A percentile compares a stretch with the other conserved stretches of the same genome.
Conservation (phyloP, 53 echinoderm and acorn worm genomes). For the Apostichopus leukothele region DNA sequence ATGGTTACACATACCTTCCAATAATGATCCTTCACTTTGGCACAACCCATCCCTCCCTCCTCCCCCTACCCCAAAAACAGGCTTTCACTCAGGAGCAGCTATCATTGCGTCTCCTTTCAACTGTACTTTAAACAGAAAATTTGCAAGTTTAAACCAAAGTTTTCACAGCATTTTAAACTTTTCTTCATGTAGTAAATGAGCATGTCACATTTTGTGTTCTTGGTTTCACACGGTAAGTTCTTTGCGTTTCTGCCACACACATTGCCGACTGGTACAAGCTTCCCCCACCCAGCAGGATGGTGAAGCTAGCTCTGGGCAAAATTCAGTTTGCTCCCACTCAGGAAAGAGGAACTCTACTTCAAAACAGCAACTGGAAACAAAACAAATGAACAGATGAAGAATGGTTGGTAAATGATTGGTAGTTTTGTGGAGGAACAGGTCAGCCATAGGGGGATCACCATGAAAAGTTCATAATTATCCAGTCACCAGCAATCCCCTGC, state of each 20-base stretch:
- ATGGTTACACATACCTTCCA: background rate
- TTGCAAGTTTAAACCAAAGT: conserved; percentile 7
- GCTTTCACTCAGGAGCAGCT: background rate
- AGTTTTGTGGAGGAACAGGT: too few relatives aligned
- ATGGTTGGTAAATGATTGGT: too few relatives aligned
- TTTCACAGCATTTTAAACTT: background rate
- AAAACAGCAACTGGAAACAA: conserved; percentile 24
- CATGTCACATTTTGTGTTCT: background rate
- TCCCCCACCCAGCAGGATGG: background rate
- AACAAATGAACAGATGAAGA: background rate
- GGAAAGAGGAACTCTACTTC: conserved; percentile 19
- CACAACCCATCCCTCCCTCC: background rate
- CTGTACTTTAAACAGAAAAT: background rate
- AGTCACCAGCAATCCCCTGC: too few relatives aligned
- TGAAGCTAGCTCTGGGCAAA: conserved; percentile 1
- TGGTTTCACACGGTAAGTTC: background rate
- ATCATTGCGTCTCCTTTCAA: background rate
- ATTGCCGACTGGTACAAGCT: background rate
- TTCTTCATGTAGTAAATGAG: background rate
- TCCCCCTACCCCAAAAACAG: background rate
- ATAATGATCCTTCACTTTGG: background rate
- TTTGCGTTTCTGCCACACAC: background rate
- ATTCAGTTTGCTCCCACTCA: conserved; percentile 19
- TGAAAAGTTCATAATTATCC: too few relatives aligned
- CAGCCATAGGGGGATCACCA: too few relatives aligned